Percentiles rank a stretch among this genome's conserved stretches.
phyloP scores from a whole-genome alignment of 2,888 invertebrate genomes.

The Caenorhabditis sp. region DNA sequence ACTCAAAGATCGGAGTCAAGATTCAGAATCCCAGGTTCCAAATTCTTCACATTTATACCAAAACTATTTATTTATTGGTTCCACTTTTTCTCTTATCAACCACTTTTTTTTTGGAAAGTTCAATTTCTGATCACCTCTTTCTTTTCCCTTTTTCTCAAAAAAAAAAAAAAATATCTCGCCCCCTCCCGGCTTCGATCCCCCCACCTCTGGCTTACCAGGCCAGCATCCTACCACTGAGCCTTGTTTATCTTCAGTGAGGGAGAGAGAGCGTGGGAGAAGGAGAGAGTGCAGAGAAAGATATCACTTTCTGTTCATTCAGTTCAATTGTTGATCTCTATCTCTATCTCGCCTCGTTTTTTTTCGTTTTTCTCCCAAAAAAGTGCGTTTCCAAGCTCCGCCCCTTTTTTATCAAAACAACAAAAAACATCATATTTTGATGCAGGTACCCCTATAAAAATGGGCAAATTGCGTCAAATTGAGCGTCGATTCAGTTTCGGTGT shows the following conservation, averaged over 20 bases:
- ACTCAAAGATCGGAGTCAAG: no score
- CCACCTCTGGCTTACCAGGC: no score
- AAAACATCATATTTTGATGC: background rate
- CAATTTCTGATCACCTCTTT: constrained; percentile 18
- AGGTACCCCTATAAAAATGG: constrained; percentile 24
- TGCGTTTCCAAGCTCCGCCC: no score
- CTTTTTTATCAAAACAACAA: no score
- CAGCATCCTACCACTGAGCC: no score
- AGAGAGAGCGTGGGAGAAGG: background rate
- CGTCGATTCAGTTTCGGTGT: constrained; percentile 38
- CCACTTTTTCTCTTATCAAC: constrained; percentile 6
- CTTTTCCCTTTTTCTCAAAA: background rate
- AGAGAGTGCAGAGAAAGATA: background rate
- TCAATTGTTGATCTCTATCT: background rate
- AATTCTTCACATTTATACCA: no score
- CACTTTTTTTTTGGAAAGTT: constrained; percentile 17
- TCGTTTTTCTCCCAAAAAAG: background rate
- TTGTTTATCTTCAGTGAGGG: no score
- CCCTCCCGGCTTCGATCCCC: no score
- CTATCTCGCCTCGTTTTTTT: background rate
- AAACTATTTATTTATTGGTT: no score
- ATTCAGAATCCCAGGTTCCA: no score
- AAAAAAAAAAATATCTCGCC: background rate
- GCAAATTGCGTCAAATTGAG: constrained; percentile 33
- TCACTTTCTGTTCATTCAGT: no score